Conservation (phyloP, 2,113 vertebrate species). For the Hymenochirus boettgeri region DNA sequence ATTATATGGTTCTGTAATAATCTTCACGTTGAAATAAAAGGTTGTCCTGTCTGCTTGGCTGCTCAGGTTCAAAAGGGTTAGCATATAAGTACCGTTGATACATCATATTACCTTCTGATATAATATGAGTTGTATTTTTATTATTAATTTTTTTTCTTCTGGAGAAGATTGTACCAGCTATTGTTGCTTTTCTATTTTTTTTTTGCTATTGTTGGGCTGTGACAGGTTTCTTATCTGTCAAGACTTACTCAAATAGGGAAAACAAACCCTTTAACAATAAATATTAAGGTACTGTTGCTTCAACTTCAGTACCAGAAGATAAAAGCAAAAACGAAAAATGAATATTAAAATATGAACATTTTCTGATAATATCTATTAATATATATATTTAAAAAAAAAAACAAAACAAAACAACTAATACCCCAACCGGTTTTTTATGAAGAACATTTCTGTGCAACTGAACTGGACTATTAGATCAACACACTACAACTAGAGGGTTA, state of each 20-base stretch:
- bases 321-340: too few relatives aligned
- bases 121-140: slow-evolving; percentile 17
- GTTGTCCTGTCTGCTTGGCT: slow-evolving; percentile 66
- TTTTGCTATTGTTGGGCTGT: background rate
- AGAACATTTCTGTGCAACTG: background rate
- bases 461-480: background rate
- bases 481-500: too few relatives aligned
- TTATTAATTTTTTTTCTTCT: slow-evolving; percentile 5
- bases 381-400: background rate
- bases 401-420: too few relatives aligned
- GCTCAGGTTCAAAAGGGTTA: slow-evolving; percentile 73
- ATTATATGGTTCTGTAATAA: slow-evolving; percentile 55
- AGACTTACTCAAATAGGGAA: too few relatives aligned
- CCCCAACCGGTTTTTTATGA: background rate
- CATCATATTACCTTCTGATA: slow-evolving; percentile 50
- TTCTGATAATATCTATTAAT: background rate
- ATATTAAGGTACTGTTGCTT: background rate
- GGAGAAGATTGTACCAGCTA: slow-evolving; percentile 17
- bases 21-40: slow-evolving; percentile 58
- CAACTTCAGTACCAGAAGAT: background rate
- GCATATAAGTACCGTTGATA: slow-evolving; percentile 61
- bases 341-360: background rate
- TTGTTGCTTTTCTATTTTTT: background rate
- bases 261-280: too few relatives aligned
- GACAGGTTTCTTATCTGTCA: too few relatives aligned